Evolutionary conservation across 2,888 invertebrate species (phyloP).

Genomic region (Drosophila kanekoi): DNA sequence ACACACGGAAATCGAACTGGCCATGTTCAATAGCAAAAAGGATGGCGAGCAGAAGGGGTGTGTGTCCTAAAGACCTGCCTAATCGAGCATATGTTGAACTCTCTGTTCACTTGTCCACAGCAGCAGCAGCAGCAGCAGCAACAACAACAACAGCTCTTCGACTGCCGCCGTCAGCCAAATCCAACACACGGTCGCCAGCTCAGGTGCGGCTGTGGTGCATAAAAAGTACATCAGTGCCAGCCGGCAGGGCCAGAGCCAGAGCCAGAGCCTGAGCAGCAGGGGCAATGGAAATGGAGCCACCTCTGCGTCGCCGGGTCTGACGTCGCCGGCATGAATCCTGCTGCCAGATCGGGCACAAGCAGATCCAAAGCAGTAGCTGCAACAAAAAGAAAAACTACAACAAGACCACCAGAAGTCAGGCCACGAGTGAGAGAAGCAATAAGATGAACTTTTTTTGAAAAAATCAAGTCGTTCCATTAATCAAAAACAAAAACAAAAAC

Average conservation of each 20-base stretch:
- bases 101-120: conserved; percentile 67
- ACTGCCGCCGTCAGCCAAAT: conserved; percentile 38
- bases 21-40: conserved; percentile 86
- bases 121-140: conserved; percentile 47
- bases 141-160: conserved; percentile 17
- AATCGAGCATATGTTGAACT: conserved; percentile 59
- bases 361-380: conserved; percentile 19
- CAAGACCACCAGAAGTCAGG: conserved; percentile 49
- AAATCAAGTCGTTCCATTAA: conserved; percentile 80
- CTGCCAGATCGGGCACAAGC: conserved; percentile 6
- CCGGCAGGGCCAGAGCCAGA: conserved; percentile 28
- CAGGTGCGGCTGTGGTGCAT: conserved; percentile 25
- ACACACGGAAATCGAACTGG: conserved; percentile 92
- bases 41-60: conserved; percentile 86
- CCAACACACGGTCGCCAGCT: conserved; percentile 29
- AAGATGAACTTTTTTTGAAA: conserved; percentile 49
- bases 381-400: conserved; percentile 27
- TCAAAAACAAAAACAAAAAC: conserved; percentile 50
- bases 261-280: conserved; percentile 31
- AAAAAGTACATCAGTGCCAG: conserved; percentile 35
- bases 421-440: conserved; percentile 62
- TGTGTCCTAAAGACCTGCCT: conserved; percentile 86
- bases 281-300: conserved; percentile 33
- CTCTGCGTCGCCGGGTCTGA: conserved; percentile 36
- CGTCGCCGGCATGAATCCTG: conserved; percentile 49